These are phyloP conservation scores for Falco concolor DNA, from an alignment of 2,797 vertebrate species.

Conservation along the genomic window DNA sequence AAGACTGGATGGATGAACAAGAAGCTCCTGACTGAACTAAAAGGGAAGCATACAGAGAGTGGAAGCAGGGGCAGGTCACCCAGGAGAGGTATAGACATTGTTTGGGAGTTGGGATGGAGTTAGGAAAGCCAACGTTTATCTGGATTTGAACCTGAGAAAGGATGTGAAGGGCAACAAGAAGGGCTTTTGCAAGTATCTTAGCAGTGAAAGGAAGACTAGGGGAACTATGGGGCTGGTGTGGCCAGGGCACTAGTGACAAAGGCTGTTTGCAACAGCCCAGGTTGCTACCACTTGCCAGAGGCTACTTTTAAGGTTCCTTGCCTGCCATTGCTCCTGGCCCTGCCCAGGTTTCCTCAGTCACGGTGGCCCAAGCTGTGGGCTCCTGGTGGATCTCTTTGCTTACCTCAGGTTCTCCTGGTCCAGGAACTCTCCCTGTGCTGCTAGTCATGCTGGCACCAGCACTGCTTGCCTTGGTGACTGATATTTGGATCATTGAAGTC, in stretches of 20 bases:
- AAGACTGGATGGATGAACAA: background rate
- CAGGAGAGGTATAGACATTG: background rate
- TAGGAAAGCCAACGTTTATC: no score
- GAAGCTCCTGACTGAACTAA: background rate
- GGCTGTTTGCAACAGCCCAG: no score
- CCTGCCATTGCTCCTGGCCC: background rate
- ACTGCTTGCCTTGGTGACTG: fast-evolving
- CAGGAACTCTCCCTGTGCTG: background rate
- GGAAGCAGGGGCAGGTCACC: background rate
- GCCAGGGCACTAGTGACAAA: no score
- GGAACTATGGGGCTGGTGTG: no score
- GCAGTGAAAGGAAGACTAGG: no score
- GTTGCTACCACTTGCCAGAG: background rate
- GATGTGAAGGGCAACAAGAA: no score
- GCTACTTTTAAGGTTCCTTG: background rate
- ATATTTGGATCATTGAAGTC: fast-evolving
- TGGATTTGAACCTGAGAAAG: no score
- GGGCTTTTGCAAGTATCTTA: no score
- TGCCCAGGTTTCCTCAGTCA: background rate
- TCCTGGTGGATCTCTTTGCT: background rate
- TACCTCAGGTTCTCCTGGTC: background rate
- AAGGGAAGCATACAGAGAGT: background rate
- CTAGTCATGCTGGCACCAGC: fast-evolving
- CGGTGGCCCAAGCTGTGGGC: background rate
- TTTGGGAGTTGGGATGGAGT: background rate